Evolutionary conservation across 1,140 invertebrate genomes (phyloP), one percentile per base, ranked within the genome.

Genomic region (Gonatopus flavifemur): DNA sequence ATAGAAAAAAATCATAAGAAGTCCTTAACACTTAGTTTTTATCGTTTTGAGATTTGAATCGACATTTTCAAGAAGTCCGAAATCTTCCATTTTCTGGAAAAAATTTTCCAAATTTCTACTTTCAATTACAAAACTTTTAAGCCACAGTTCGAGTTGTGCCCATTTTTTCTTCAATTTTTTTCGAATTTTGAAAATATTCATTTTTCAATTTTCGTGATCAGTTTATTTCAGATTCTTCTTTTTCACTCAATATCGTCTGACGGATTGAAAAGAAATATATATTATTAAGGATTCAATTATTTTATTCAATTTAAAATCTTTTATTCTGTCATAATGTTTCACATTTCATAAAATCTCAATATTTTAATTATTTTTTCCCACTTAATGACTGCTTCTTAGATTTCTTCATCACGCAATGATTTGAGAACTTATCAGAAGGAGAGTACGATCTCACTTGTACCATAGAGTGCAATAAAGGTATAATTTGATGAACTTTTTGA

Each of bases 401-500:
- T 45, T 45, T 45, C 20, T 35, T 45, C 9, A 32, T 21, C 18
- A 24, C 22, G 4, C 31, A 19, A 25, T 45, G 42, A 9, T 32
- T 24, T 25, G 3, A 2, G 16, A 22, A 38, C 16, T 49, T 22
- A 5, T 40, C 13, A 12, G 46, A 38, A 19, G 16, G 30, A 30
- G 46, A 40, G 16, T 25, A 49, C 10, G 8, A 28, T 32, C 32
- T 49, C 0, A 49, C 46, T 30, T 28, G 18, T n/a, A 49, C 8
- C 28, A 5, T 20, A 28, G 18, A 25, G 12, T 49, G 39, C 18
- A 40, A 15, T 31, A 19, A 24, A 15, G 46, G 37, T 3, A 19
- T 49, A 28, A 49, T 32, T 25, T 32, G 33, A 30, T 49, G 46
- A 31, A 49, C 30, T 49, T 49, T 40, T 31, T 39, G 36, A 18